Evolutionary conservation across 92 coral and sea anemone genomes (phyloP).

Genomic region (Epizoanthus stellaris): DNA sequence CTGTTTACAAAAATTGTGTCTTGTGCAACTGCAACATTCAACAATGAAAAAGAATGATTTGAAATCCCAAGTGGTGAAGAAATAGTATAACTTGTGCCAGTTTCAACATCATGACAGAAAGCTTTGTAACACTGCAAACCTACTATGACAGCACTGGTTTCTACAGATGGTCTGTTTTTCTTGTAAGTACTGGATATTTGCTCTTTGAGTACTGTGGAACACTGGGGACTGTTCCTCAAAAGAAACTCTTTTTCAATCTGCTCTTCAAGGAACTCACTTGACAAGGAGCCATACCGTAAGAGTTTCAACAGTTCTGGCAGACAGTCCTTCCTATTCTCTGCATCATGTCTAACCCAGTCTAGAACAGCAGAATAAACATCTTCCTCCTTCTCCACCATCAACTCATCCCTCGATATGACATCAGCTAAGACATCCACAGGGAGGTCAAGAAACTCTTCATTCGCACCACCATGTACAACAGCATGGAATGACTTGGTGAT

Average conservation of each 20-base stretch:
- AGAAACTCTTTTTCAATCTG: background rate
- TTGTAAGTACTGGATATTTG: background rate
- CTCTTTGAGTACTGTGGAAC: background rate
- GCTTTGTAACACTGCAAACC: constrained; percentile 5
- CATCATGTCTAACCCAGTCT: too few species aligned
- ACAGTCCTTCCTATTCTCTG: too few species aligned
- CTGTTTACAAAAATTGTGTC: background rate
- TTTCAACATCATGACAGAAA: background rate
- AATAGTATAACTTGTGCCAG: background rate
- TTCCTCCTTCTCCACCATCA: too few species aligned
- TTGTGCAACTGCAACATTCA: background rate
- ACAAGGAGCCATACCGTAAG: too few species aligned
- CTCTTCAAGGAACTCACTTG: background rate
- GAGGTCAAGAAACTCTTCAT: too few species aligned
- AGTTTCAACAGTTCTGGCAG: too few species aligned
- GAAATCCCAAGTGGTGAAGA: background rate
- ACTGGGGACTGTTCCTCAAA: background rate
- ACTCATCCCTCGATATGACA: too few species aligned
- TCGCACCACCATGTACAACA: too few species aligned
- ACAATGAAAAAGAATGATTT: background rate
- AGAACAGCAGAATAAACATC: too few species aligned
- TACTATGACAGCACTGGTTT: background rate
- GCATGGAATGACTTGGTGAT: too few species aligned
- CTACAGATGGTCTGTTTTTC: background rate
- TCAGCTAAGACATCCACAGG: too few species aligned